These are phyloP conservation scores for Psephotus haematonotus DNA, from an alignment of 2,113 vertebrate genomes.

Conservation along the genomic window DNA sequence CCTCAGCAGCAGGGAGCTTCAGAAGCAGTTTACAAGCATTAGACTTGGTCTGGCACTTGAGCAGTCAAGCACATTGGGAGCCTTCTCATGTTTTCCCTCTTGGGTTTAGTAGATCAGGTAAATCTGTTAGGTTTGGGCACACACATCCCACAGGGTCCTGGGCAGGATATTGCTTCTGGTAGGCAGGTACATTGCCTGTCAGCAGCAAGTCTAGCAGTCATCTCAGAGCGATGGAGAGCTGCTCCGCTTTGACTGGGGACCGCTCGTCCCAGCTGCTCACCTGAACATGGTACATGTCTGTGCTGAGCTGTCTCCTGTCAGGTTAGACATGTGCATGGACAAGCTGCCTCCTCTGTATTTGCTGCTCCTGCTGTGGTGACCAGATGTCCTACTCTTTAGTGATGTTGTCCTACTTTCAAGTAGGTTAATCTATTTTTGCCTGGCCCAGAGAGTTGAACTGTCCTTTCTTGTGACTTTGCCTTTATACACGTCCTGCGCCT, in stretches of 20 bases:
- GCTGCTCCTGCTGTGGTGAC: constrained; percentile 9
- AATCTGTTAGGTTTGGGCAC: not conserved
- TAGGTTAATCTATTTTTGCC: constrained; percentile 68
- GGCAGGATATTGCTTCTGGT: not conserved
- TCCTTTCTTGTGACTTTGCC: constrained; percentile 57
- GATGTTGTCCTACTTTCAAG: constrained; percentile 55
- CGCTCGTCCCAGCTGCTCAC: not conserved
- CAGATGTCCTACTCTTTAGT: constrained; percentile 15
- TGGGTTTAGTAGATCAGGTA: not conserved
- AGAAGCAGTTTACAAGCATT: not conserved
- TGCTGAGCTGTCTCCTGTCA: not conserved
- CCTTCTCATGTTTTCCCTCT: not conserved
- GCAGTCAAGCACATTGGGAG: not conserved
- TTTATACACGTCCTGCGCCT: accelerated
- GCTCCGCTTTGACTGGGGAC: not conserved
- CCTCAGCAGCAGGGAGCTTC: not conserved
- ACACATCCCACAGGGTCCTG: not conserved
- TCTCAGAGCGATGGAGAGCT: not conserved
- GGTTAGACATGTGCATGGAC: accelerated
- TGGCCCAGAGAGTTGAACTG: not conserved
- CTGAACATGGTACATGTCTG: not conserved
- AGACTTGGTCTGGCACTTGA: not conserved
- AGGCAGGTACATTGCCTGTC: not conserved
- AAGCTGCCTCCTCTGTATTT: not conserved
- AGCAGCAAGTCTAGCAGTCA: not conserved